A percentile compares a stretch with the other conserved stretches of the same genome.
Conservation (phyloP, 2,113 vertebrate genomes). For the Anoura caudifer region DNA sequence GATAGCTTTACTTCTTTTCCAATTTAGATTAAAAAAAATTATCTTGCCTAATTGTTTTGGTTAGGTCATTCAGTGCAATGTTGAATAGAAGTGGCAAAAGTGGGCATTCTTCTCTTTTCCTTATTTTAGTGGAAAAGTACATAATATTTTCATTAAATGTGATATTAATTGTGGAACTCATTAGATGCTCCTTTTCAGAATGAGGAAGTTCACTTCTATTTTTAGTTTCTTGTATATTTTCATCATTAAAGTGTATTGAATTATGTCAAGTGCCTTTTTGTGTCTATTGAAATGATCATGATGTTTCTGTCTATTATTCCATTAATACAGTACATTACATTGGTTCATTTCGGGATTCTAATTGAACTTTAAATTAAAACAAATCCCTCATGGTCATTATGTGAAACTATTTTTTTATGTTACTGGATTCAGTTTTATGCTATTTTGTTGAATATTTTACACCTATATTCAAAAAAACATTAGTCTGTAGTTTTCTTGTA, state of each 20-base stretch:
- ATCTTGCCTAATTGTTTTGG: neutral
- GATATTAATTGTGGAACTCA: neutral
- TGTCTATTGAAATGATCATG: neutral
- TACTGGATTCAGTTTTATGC: neutral
- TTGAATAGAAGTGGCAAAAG: neutral
- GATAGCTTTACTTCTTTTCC: neutral
- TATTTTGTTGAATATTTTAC: too few species aligned
- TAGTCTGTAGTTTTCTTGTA: neutral
- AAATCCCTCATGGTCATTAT: neutral
- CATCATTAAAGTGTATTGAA: neutral
- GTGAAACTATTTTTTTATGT: neutral
- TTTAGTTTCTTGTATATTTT: neutral
- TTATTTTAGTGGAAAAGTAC: neutral
- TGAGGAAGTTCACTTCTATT: neutral
- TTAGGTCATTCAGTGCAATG: neutral
- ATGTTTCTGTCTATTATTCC: neutral
- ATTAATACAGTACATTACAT: neutral
- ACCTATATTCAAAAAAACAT: neutral
- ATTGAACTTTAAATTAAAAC: neutral
- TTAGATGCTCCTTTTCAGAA: neutral
- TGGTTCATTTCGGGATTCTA: neutral
- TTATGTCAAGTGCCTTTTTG: neutral
- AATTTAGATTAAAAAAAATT: neutral
- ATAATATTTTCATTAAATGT: neutral
- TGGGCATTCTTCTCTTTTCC: neutral